Conservation (phyloP, 2,113 vertebrate genomes). For the Agelaius tricolor region DNA sequence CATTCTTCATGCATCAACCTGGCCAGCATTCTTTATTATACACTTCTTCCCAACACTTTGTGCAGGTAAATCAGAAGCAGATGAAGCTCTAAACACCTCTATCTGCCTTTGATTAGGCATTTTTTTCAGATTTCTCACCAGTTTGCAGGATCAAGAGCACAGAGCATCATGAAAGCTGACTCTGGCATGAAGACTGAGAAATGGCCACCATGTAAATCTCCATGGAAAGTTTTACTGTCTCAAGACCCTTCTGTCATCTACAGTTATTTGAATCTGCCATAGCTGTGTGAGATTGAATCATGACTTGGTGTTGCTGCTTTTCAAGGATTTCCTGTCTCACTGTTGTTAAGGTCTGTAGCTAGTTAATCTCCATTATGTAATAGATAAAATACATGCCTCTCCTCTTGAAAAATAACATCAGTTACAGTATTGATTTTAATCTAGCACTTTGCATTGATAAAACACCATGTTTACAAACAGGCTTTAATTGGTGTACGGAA, state of each 20-base stretch:
- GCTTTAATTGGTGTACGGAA: background rate
- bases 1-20: background rate
- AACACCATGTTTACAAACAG: background rate
- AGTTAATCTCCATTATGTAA: background rate
- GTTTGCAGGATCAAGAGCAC: background rate
- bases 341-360: background rate
- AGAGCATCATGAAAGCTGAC: background rate
- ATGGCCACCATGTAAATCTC: background rate
- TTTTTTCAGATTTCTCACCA: background rate
- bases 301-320: background rate
- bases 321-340: background rate
- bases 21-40: background rate
- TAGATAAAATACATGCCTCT: background rate
- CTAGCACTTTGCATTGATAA: background rate
- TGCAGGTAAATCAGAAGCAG: background rate
- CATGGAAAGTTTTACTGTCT: background rate
- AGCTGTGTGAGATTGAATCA: background rate
- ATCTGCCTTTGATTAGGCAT: background rate
- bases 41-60: background rate
- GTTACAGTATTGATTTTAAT: conserved; percentile 21
- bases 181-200: background rate
- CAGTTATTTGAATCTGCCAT: background rate
- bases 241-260: background rate
- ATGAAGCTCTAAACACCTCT: background rate
- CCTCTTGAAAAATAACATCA: conserved; percentile 9